These are phyloP conservation scores for Peromyscus leucopus DNA, from an alignment of 2,113 vertebrate genomes.

Conservation along the genomic window DNA sequence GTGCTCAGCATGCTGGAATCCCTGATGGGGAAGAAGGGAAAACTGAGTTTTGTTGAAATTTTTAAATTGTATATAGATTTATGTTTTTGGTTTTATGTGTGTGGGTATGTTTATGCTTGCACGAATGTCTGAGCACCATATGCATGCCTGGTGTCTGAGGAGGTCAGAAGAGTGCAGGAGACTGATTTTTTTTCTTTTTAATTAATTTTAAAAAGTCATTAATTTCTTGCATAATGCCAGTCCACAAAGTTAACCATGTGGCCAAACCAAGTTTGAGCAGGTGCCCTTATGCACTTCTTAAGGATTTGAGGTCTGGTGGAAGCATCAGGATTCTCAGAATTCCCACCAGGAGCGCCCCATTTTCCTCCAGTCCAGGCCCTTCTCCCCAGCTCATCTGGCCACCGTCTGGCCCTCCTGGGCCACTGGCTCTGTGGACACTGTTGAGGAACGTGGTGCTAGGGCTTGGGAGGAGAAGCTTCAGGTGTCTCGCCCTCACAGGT, in stretches of 20 bases:
- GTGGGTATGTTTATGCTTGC: not conserved
- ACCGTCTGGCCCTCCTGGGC: not conserved
- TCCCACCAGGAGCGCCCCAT: too few species aligned
- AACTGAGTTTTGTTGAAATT: not conserved
- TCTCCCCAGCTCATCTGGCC: not conserved
- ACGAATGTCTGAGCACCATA: not conserved
- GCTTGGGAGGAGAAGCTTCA: conserved; percentile 59
- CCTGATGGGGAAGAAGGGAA: not conserved
- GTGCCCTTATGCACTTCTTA: rapidly evolving
- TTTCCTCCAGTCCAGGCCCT: not conserved
- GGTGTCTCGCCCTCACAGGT: conserved; percentile 86
- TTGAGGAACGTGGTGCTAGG: not conserved
- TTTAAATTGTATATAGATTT: not conserved
- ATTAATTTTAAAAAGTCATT: not conserved
- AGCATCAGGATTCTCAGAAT: not conserved
- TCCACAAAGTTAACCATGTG: rapidly evolving
- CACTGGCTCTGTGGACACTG: rapidly evolving
- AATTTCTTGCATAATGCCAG: not conserved
- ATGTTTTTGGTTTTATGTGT: not conserved
- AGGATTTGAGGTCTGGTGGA: rapidly evolving
- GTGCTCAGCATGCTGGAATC: rapidly evolving
- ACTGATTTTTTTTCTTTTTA: not conserved
- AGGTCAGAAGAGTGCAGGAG: not conserved
- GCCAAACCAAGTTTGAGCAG: not conserved
- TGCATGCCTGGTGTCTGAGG: not conserved